Base-by-base conservation (phyloP, 2,113 vertebrate genomes). In the Centropus unirufus region DNA sequence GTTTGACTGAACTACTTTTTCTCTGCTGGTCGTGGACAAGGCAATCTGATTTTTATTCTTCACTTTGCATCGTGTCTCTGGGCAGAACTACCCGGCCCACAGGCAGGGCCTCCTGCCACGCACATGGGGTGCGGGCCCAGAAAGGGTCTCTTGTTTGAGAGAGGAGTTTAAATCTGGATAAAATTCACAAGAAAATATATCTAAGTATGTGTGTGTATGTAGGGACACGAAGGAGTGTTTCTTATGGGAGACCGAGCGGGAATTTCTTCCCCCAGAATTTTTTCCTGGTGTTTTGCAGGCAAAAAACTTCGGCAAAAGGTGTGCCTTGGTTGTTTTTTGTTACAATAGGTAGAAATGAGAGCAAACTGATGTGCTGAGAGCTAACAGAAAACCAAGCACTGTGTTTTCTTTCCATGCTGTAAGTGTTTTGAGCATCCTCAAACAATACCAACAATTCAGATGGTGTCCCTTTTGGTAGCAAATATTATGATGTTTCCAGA, bases 71-170 rank as follows among this genome's bases (percentile, higher is more conserved):
- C 4, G 26, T 11, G 24, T 4, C 16, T 39, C 1, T 44, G 49
- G 39, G 51, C 47, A n/a, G 4, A n/a, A 5, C 51, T 12, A 16
- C 46, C 39, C 57, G 0, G n/a, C 7, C 0, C 2, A 10, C 49
- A 7, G 54, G n/a, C 86, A 2, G 1, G 7, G 6, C 12, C 12
- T 10, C n/a, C 75, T 8, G 62, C 67, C 59, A 3, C n/a, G 13
- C 36, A 0, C 39, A 0, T 7, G 4, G 21, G 21, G 30, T 5
- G 18, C 57, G 22, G 39, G 3, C 8, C 72, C 36, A 1, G 10
- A 10, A 10, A 4, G 57, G n/a, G 77, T 9, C 51, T 49, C 26
- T 72, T 42, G 14, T 14, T 16, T 5, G 8, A 20, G 27, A 1
- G 12, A 34, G 52, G 9, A 32, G 7, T 39, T 82, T 26, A 72